A percentile compares a stretch with the other conserved stretches of the same genome.
Evolutionary conservation across 1,140 invertebrate species (phyloP).

Genomic region (Episyrphus balteatus): DNA sequence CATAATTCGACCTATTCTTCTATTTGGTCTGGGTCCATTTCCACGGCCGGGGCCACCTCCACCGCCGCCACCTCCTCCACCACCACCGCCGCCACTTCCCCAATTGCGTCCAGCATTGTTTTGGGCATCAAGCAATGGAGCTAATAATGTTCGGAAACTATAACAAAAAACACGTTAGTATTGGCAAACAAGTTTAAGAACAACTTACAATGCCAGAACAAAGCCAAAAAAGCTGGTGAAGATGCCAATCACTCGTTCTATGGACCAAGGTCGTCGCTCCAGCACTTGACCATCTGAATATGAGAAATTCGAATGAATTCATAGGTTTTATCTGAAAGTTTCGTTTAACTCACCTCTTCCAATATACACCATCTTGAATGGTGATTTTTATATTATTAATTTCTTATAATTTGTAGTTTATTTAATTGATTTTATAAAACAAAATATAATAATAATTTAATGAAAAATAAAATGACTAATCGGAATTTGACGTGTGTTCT

Average conservation of each 20-base stretch:
- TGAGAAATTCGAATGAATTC: not conserved
- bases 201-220: not conserved
- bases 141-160: not conserved
- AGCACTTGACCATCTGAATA: not conserved
- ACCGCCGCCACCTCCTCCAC: not conserved
- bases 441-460: too few relatives aligned
- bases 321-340: not conserved
- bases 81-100: not conserved
- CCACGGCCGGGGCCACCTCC: not conserved
- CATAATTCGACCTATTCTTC: not conserved
- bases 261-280: not conserved
- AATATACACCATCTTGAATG: not conserved
- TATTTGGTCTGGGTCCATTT: not conserved
- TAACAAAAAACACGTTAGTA: not conserved
- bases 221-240: not conserved
- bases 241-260: not conserved
- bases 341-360: not conserved
- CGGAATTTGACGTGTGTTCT: too few relatives aligned
- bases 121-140: not conserved
- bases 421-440: too few relatives aligned
- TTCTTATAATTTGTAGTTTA: too few relatives aligned
- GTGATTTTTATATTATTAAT: too few relatives aligned
- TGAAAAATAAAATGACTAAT: too few relatives aligned
- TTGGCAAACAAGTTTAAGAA: too few relatives aligned
- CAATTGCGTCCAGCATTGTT: not conserved